Percentiles rank a stretch among this genome's conserved stretches.
Evolutionary conservation across 2,113 vertebrate species (phyloP).

Genomic region (Perca fluviatilis): DNA sequence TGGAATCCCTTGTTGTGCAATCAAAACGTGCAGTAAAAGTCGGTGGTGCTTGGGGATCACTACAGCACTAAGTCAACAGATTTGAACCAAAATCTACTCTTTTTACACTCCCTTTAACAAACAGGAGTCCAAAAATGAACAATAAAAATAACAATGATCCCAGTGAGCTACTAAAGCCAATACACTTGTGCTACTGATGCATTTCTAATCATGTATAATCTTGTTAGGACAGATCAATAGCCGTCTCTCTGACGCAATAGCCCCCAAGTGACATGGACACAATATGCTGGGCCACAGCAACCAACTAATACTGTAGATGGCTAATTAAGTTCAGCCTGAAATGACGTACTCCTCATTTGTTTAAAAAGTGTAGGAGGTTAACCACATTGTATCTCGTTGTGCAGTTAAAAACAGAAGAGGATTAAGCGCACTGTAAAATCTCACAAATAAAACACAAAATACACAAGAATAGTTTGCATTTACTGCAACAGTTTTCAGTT

Average conservation of each 20-base stretch:
- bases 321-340: conserved; percentile 59
- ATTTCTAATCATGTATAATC: conserved; percentile 83
- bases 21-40: conserved; percentile 20
- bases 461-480: conserved; percentile 6
- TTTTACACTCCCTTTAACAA: conserved; percentile 18
- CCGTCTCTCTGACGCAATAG: conserved; percentile 62
- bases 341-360: conserved; percentile 35
- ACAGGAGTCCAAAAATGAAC: conserved; percentile 46
- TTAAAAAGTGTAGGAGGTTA: conserved; percentile 27
- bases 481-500: conserved; percentile 27
- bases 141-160: conserved; percentile 54
- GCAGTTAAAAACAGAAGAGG: conserved; percentile 5
- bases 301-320: conserved; percentile 45
- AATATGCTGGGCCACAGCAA: conserved; percentile 62
- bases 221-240: conserved; percentile 81
- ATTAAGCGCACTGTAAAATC: neutral
- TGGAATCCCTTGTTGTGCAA: neutral
- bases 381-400: conserved; percentile 18
- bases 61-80: conserved; percentile 19
- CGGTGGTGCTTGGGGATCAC: neutral
- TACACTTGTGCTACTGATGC: conserved; percentile 63
- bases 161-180: conserved; percentile 63
- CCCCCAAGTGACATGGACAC: conserved; percentile 68
- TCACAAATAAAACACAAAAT: conserved; percentile 17
- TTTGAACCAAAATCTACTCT: conserved; percentile 13